Base-by-base conservation (phyloP, 2,888 invertebrate genomes). In the Ectropis crepuscularia region DNA sequence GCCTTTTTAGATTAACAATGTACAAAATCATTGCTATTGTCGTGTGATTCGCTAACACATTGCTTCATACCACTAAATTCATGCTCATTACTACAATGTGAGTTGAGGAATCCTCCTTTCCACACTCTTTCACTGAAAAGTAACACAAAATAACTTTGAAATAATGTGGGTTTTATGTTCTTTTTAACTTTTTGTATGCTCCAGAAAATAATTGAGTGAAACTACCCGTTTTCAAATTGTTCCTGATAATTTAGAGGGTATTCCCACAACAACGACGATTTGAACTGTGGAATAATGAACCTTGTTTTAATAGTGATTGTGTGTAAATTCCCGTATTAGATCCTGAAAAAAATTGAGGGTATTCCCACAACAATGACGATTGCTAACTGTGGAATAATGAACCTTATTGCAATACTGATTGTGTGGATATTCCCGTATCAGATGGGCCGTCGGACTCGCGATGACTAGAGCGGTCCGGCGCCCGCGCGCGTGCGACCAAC, bases 401-500 rank as follows among this genome's bases (percentile, higher is more conserved):
- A 61, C 61, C 57, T 62, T 71, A 65, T 65, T 38, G 51, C 39
- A 67, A 63, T 71, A 66, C 60, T 68, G 55, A 67, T 67, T 64
- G 63, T 79, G 78, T 74, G 74, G 73, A 75, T 76, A 75, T 80
- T 78, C 74, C 73, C 74, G 73, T 77, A 81, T 74, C 78, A 81
- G 81, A 81, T 81, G 89, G 89, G 79, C 84, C 85, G 82, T 86
- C 90, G 85, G 92, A 92, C 79, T 75, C 89, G 87, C 93, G 93
- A 93, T 93, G 93, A 93, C 93, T 92, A 93, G 92, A 88, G 88
- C 88, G 89, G 86, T 80, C 89, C 85, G 87, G 89, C 89, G 88
- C 83, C 80, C 87, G 80, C 80, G 83, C 79, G 78, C 88, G 81
- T 87, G 86, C 82, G 65, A 71, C 71, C 74, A 74, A 76, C 74